A percentile compares a stretch with the other conserved stretches of the same genome.
These are phyloP conservation scores for Lacanobia oleracea DNA, from an alignment of 2,888 invertebrate species.

Conservation along the genomic window DNA sequence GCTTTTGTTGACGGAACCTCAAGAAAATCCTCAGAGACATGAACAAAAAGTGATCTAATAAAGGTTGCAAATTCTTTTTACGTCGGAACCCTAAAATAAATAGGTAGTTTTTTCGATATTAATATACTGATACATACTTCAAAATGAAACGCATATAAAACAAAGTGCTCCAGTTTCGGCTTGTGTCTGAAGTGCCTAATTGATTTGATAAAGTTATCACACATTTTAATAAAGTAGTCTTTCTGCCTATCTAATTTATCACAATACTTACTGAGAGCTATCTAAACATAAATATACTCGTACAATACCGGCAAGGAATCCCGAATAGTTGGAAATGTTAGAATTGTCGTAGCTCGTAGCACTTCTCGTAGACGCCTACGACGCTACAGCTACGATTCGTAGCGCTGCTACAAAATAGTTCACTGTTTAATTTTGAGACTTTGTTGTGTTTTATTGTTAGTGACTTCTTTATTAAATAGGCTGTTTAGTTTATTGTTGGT, in stretches of 20 bases:
- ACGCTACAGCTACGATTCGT: slow-evolving; percentile 53
- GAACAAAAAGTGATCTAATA: too few species aligned
- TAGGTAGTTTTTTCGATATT: not conserved
- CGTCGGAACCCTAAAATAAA: not conserved
- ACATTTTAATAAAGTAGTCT: slow-evolving; percentile 18
- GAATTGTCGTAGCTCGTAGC: slow-evolving; percentile 56
- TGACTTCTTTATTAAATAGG: not conserved
- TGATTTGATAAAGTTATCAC: slow-evolving; percentile 21
- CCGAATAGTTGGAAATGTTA: slow-evolving; percentile 41
- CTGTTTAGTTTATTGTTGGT: not conserved
- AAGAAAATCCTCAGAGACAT: too few species aligned
- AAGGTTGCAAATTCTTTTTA: too few species aligned
- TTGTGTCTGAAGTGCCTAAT: slow-evolving; percentile 14
- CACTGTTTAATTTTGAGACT: slow-evolving; percentile 39
- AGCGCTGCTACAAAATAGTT: slow-evolving; percentile 46
- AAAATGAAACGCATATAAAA: slow-evolving; percentile 5
- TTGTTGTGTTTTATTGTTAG: slow-evolving; percentile 12
- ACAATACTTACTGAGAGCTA: slow-evolving; percentile 13
- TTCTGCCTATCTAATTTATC: slow-evolving; percentile 22
- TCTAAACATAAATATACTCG: slow-evolving; percentile 23
- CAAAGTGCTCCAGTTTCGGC: slow-evolving; percentile 8
- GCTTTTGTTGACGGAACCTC: too few species aligned
- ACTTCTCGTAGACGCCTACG: slow-evolving; percentile 58
- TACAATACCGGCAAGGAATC: slow-evolving; percentile 31
- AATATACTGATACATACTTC: not conserved